These are phyloP conservation scores for Buphagus erythrorhynchus DNA, from an alignment of 2,797 vertebrate species.

Conservation along the genomic window DNA sequence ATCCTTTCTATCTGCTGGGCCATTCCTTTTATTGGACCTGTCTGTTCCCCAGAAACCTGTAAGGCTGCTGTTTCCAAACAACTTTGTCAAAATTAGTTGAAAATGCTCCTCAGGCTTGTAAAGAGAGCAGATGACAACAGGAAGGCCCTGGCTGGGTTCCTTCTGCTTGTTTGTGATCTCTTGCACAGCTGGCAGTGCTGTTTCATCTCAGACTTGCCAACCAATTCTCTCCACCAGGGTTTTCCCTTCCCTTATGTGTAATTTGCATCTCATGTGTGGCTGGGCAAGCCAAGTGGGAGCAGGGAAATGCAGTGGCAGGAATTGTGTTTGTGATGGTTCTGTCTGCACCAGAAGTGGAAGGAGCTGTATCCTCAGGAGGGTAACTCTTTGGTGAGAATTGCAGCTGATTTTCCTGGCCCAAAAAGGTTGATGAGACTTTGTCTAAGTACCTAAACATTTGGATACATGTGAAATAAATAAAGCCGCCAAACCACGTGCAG, in stretches of 20 bases:
- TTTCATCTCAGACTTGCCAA: background rate
- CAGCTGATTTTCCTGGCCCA: background rate
- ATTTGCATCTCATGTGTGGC: background rate
- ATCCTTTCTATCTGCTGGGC: background rate
- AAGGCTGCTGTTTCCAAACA: background rate
- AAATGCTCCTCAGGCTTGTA: background rate
- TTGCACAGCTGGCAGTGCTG: background rate
- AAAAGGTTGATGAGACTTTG: constrained; percentile 4
- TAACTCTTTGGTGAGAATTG: background rate
- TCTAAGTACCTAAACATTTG: constrained; percentile 54
- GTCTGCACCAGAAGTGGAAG: background rate
- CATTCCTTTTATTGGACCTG: background rate
- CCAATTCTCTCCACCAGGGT: background rate
- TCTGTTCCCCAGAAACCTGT: background rate
- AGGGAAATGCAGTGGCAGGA: background rate
- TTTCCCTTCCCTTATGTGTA: background rate
- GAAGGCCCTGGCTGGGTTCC: fast-evolving
- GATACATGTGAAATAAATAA: background rate
- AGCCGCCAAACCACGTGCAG: background rate
- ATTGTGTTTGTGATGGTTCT: background rate
- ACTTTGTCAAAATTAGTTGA: background rate
- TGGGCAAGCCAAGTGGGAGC: background rate
- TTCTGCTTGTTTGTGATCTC: background rate
- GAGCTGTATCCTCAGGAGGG: background rate
- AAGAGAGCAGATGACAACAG: background rate